Evolutionary conservation across 2,113 vertebrate species (phyloP), one percentile per base, ranked within the genome.

Genomic region (Ciconia stormi): DNA sequence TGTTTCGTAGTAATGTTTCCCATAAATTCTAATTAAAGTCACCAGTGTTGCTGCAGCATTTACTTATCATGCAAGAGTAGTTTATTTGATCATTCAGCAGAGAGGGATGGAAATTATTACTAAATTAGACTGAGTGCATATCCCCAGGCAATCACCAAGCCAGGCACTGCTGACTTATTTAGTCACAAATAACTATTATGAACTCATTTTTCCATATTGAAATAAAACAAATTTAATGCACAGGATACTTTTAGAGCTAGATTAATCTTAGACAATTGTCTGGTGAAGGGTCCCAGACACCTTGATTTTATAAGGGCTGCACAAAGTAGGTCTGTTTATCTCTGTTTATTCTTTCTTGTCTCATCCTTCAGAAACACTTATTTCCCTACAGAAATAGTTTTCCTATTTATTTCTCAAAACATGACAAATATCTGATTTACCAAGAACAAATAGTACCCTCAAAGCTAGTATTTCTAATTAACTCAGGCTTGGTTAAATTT

Each of bases 101-200:
- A 89, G 66, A 82, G 62, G 87, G 47, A 70, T 94, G 77, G 80
- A 96, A 96, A 94, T 97, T 78, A 91, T 91, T 95, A 59, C 71
- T 73, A 73, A 95, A 95, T 96, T 93, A 93, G 80, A n/a, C 62
- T 87, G 56, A 0, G 2, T 58, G 23, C 53, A 21, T 94, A 87
- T 87, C 96, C 96, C 50, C 66, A 73, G 93, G 97, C 94, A 87
- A 56, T 95, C 67, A 71, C 42, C n/a, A 91, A 81, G 71, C 25
- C 55, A 70, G 67, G 52, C 36, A 34, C 58, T 34, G 73, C 69
- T 82, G 71, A 69, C 58, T 95, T 91, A 89, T 44, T 95, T 91
- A 65, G 56, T 63, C 66, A 82, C 92, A 96, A 89, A 94, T 87
- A 52, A 55, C 49, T 76, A 55, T 65, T 93, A 96, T 58, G 58